A percentile compares a stretch with the other conserved stretches of the same genome.
phyloP scores from a whole-genome alignment of 2,888 invertebrate species.

The Drosophila mettleri region DNA sequence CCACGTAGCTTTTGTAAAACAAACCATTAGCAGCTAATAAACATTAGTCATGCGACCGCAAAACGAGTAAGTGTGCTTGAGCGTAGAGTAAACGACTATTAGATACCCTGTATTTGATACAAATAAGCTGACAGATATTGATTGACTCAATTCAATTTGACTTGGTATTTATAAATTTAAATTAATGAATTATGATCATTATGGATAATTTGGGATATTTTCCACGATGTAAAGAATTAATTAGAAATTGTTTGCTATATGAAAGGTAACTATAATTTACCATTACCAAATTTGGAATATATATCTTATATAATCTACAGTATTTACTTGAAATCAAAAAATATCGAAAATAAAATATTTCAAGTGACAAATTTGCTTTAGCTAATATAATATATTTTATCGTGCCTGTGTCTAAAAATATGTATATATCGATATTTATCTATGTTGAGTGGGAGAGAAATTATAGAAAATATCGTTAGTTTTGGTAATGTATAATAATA shows the following conservation, averaged over 20 bases:
- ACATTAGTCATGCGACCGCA: constrained; percentile 83
- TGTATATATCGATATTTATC: background rate
- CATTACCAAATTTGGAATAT: background rate
- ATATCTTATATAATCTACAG: background rate
- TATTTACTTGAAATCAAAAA: background rate
- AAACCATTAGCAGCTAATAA: constrained; percentile 85
- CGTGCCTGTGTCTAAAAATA: background rate
- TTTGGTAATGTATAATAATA: no score
- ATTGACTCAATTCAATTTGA: background rate
- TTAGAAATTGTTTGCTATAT: background rate
- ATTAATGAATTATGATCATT: no score
- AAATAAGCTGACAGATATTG: no score
- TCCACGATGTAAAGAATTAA: background rate
- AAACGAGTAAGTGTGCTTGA: constrained; percentile 14
- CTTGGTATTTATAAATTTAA: background rate
- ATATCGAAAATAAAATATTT: background rate
- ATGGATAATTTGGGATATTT: background rate
- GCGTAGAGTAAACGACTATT: background rate
- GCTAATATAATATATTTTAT: no score
- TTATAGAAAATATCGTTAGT: no score
- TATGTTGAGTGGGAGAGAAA: no score
- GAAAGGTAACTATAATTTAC: background rate
- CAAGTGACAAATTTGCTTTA: no score
- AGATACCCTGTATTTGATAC: constrained; percentile 2
- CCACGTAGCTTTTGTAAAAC: constrained; percentile 84